These are phyloP conservation scores for Eurytoma adleriae DNA, from an alignment of 2,888 invertebrate genomes.

Conservation along the genomic window DNA sequence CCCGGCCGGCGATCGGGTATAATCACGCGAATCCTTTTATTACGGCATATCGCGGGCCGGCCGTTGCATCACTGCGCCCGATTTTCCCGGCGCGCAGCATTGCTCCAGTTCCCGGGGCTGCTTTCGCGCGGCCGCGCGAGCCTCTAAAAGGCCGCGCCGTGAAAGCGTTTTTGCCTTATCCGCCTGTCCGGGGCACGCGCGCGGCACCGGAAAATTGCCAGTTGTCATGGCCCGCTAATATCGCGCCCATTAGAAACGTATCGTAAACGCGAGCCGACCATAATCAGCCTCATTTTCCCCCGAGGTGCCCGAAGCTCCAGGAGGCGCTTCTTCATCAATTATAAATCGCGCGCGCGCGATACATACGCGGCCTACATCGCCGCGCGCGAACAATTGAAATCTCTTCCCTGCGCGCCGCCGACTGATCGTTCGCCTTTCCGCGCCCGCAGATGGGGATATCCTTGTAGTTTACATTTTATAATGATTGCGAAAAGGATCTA, in stretches of 20 bases:
- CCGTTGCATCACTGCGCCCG: constrained; percentile 32
- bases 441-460: too few relatives aligned
- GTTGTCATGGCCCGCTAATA: constrained; percentile 47
- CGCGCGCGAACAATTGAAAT: constrained; percentile 15
- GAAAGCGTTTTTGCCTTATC: constrained; percentile 52
- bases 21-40: constrained; percentile 21
- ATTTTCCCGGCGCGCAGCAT: constrained; percentile 18
- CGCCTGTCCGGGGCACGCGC: neutral
- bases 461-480: too few relatives aligned
- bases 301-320: neutral
- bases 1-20: constrained; percentile 22
- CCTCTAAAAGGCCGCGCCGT: constrained; percentile 37
- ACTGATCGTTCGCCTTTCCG: too few relatives aligned
- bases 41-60: constrained; percentile 30
- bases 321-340: constrained; percentile 38
- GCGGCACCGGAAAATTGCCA: constrained; percentile 49
- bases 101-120: constrained; percentile 44
- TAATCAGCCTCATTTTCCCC: constrained; percentile 51
- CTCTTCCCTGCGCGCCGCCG: neutral
- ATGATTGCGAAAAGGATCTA: too few relatives aligned
- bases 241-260: constrained; percentile 52
- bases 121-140: constrained; percentile 25
- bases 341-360: constrained; percentile 2
- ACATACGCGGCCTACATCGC: neutral
- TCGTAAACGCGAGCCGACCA: constrained; percentile 27